phyloP scores from a whole-genome alignment of 2,113 vertebrate genomes.

The Hystrix brachyura region DNA sequence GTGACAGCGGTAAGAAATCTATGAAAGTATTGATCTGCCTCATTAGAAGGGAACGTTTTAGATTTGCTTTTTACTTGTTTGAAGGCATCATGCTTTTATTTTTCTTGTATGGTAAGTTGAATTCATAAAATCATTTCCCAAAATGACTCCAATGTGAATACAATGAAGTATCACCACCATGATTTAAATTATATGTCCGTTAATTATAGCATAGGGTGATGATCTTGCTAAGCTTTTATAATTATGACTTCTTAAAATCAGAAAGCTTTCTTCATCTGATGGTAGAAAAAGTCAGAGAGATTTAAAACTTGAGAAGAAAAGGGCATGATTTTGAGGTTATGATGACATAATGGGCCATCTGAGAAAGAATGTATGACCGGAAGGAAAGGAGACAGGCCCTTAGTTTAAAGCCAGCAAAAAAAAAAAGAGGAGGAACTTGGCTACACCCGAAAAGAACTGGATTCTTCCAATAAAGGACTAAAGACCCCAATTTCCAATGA shows the following conservation, averaged over 20 bases:
- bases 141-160: not conserved
- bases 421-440: not conserved
- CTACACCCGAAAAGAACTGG: not conserved
- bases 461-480: not conserved
- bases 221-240: not conserved
- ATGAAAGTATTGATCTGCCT: not conserved
- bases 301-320: not conserved
- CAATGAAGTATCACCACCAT: not conserved
- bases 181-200: not conserved
- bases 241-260: not conserved
- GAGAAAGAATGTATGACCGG: not conserved
- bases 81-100: not conserved
- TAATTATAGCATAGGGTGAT: not conserved
- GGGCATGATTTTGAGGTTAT: fast-evolving
- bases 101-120: not conserved
- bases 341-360: fast-evolving
- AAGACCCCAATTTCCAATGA: not conserved
- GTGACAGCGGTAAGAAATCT: not conserved
- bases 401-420: not conserved
- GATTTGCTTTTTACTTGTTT: slow-evolving; percentile 29
- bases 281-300: not conserved
- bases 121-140: not conserved
- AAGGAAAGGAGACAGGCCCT: not conserved
- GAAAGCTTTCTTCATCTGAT: not conserved
- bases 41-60: not conserved